These are phyloP conservation scores for Limosa lapponica DNA, from an alignment of 2,797 vertebrate genomes.

Conservation along the genomic window DNA sequence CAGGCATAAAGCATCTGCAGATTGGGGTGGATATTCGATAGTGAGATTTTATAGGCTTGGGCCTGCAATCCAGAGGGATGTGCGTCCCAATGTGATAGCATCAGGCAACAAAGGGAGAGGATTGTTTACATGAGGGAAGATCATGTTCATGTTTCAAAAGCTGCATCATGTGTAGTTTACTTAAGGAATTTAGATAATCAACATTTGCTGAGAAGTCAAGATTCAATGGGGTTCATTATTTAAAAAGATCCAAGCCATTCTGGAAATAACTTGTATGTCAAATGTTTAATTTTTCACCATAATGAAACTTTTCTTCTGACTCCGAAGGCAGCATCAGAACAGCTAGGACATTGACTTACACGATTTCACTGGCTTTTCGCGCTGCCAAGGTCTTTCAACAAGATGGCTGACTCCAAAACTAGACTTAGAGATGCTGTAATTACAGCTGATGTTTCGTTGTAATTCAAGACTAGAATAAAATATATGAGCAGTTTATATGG, in stretches of 20 bases:
- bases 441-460: conserved; percentile 31
- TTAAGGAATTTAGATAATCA: conserved; percentile 66
- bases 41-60: conserved; percentile 49
- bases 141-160: conserved; percentile 60
- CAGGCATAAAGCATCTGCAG: conserved; percentile 62
- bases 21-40: conserved; percentile 52
- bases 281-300: conserved; percentile 52
- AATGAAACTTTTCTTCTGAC: conserved; percentile 63
- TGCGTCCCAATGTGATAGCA: conserved; percentile 9
- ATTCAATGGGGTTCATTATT: conserved; percentile 61
- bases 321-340: background rate
- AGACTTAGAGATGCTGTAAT: conserved; percentile 56
- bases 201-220: conserved; percentile 39
- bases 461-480: conserved; percentile 64
- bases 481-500: background rate
- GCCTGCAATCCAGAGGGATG: conserved; percentile 26
- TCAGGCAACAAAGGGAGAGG: conserved; percentile 51
- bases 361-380: background rate
- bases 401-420: conserved; percentile 56
- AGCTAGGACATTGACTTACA: conserved; percentile 55
- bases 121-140: conserved; percentile 57
- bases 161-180: conserved; percentile 53
- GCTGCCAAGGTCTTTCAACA: conserved; percentile 67
- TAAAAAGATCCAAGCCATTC: conserved; percentile 27
- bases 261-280: conserved; percentile 48